A percentile compares a stretch with the other conserved stretches of the same genome.
Conservation (phyloP, 1,140 invertebrate genomes). For the Papilio polyxenes region DNA sequence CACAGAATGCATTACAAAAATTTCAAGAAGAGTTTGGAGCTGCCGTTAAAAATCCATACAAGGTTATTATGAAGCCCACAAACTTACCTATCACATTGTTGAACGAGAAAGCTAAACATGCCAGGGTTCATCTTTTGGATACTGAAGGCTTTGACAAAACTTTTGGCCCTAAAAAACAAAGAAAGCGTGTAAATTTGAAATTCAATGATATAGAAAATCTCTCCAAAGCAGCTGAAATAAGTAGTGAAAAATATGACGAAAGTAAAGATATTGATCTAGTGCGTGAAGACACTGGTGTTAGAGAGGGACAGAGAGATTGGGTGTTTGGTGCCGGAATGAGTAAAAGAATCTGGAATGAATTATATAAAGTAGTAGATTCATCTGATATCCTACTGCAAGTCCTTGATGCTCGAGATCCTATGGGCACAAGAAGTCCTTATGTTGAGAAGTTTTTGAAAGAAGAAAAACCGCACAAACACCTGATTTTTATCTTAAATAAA, state of each 20-base stretch:
- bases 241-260: conserved; percentile 88
- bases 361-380: conserved; percentile 99
- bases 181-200: conserved; percentile 94
- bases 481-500: conserved; percentile 97
- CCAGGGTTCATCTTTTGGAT: conserved; percentile 96
- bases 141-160: conserved; percentile 96
- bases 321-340: conserved; percentile 97
- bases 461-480: conserved; percentile 96
- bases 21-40: conserved; percentile 98
- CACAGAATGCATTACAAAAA: conserved; percentile 96
- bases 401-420: conserved; percentile 96
- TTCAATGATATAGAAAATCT: conserved; percentile 87
- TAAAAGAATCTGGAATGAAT: conserved; percentile 99
- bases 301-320: conserved; percentile 89
- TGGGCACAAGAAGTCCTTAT: conserved; percentile 96
- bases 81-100: conserved; percentile 96
- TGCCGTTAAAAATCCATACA: conserved; percentile 97
- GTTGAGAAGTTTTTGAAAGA: conserved; percentile 94
- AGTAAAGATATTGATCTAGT: conserved; percentile 91
- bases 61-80: conserved; percentile 98
- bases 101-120: conserved; percentile 95
- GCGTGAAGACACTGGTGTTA: conserved; percentile 89
- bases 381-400: conserved; percentile 98
- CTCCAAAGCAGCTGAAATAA: conserved; percentile 85
- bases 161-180: conserved; percentile 96